A percentile compares a stretch with the other conserved stretches of the same genome.
phyloP scores from a whole-genome alignment of 2,797 vertebrate genomes.

The Astyanax mexicanus region DNA sequence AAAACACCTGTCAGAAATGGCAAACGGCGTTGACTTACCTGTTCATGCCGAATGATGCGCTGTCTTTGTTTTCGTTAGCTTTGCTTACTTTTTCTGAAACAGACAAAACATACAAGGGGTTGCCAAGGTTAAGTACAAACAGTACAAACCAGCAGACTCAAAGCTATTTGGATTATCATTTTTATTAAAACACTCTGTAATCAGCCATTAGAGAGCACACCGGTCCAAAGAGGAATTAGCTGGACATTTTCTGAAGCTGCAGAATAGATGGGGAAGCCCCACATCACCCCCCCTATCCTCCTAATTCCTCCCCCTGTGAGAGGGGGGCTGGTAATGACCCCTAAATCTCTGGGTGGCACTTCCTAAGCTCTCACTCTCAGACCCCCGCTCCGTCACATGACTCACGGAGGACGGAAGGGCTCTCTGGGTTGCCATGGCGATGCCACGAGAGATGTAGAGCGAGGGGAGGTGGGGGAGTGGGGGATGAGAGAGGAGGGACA shows the following conservation, averaged over 20 bases:
- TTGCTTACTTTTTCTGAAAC: conserved; percentile 97
- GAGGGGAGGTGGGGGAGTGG: conserved; percentile 65
- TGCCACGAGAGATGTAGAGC: conserved; percentile 79
- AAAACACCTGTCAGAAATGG: background rate
- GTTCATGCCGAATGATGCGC: conserved; percentile 87
- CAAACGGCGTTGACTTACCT: conserved; percentile 81
- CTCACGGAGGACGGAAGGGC: conserved; percentile 83
- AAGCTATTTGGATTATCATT: conserved; percentile 3
- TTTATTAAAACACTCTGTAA: conserved; percentile 1
- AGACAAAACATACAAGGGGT: conserved; percentile 41
- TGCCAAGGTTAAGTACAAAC: background rate
- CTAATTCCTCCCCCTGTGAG: conserved; percentile 5
- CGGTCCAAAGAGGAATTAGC: conserved; percentile 4
- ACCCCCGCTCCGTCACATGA: conserved; percentile 75
- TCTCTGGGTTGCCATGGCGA: conserved; percentile 85
- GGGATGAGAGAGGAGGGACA: conserved; percentile 5
- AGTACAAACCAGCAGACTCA: background rate
- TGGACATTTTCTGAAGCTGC: background rate
- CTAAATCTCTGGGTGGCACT: conserved; percentile 56
- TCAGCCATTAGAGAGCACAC: conserved; percentile 9
- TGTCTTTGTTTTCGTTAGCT: conserved; percentile 96
- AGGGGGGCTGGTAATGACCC: conserved; percentile 54
- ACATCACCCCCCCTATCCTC: background rate
- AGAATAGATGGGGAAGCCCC: no score
- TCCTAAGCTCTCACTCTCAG: conserved; percentile 61